Evolutionary conservation across 2,888 invertebrate species (phyloP), one percentile per base, ranked within the genome.

Genomic region (Oconnorella tubifera): DNA sequence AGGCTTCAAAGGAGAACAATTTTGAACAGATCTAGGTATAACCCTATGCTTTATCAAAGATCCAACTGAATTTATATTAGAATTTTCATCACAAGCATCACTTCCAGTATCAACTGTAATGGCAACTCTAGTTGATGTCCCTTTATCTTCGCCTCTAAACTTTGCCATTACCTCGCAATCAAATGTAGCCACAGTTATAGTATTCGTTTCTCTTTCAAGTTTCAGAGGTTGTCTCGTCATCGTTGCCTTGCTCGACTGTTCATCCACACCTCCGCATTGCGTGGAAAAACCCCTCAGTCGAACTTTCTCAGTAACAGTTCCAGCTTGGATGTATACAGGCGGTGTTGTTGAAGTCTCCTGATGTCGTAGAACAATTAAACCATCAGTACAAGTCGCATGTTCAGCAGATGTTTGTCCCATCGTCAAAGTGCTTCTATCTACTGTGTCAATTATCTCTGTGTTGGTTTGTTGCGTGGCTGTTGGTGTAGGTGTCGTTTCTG

Each of bases 181-280:
- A 33, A 59, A 59, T 32, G 25, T 28, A 28, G 59, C 59, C 25
- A 59, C 59, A 28, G 10, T 40, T 40, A 40, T 23, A 25, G 59
- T 59, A 40, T 59, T 59, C 59, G 59, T 59, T 40, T 59, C 59
- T 23, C 59, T 32, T 28, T 59, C 59, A 23, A 59, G 48, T 19
- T 25, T 32, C 33, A 59, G n/a, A 28, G 33, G 40, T 40, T 40
- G 33, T 10, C 59, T 1, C 33, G 59, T 59, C 59, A 59, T 59
- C 33, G 59, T 59, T 28, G 23, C 28, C 23, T 59, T 59, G 59
- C 28, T 33, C 23, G 40, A 28, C 25, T 32, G 32, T 27, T 59
- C 59, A 28, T 28, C 33, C 40, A 10, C 10, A 10, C 40, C 40
- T 28, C 23, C 10, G 2, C 23, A 40, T 40, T 59, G 59, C n/a